Evolutionary conservation across 2,113 vertebrate species (phyloP).

Genomic region (Oxygymnocypris stewartii): DNA sequence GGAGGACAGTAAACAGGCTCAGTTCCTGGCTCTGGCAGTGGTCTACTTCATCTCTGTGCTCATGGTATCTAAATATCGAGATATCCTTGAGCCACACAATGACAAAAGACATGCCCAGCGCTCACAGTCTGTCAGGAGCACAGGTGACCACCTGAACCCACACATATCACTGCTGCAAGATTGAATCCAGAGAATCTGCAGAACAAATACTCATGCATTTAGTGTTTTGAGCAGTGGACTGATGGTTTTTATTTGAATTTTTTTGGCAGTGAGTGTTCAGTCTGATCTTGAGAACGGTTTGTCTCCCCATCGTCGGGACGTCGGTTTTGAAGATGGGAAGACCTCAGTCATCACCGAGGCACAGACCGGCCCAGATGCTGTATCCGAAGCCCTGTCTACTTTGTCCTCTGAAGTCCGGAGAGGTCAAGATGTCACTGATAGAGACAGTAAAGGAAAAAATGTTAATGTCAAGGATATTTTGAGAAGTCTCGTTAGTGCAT

Average conservation of each 20-base stretch:
- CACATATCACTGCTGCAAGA: neutral
- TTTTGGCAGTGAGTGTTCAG: constrained; percentile 60
- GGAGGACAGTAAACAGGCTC: constrained; percentile 99
- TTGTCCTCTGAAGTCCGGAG: constrained; percentile 90
- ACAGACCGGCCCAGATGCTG: constrained; percentile 81
- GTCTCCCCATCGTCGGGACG: constrained; percentile 78
- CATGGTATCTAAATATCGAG: constrained; percentile 99
- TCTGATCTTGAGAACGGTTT: constrained; percentile 70
- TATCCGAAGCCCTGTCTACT: constrained; percentile 88
- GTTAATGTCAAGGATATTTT: constrained; percentile 93
- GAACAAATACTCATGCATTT: neutral
- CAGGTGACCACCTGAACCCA: constrained; percentile 62
- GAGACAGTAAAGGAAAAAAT: constrained; percentile 82
- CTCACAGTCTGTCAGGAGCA: constrained; percentile 76
- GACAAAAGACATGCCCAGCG: constrained; percentile 76
- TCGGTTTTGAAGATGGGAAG: constrained; percentile 82
- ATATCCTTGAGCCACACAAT: constrained; percentile 95
- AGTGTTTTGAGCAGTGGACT: neutral
- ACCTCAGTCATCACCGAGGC: constrained; percentile 61
- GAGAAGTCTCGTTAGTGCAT: constrained; percentile 87
- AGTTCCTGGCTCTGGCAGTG: constrained; percentile 95
- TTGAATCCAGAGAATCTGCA: neutral
- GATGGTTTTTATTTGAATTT: neutral
- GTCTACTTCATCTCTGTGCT: constrained; percentile 99
- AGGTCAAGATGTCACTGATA: constrained; percentile 64